phyloP scores from a whole-genome alignment of 1,140 invertebrate genomes.

The Listronotus bonariensis region DNA sequence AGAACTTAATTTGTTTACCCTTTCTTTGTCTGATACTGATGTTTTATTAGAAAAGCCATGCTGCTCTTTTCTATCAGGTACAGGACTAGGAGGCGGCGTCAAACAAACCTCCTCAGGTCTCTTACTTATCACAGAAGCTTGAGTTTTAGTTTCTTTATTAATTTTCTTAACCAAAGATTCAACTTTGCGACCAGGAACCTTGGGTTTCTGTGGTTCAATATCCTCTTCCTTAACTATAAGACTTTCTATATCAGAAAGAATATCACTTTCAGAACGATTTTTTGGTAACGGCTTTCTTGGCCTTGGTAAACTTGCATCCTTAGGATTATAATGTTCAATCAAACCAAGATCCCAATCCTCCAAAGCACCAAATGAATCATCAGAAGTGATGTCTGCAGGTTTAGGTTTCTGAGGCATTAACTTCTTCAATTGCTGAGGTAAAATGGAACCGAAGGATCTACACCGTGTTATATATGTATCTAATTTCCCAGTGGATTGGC shows the following conservation, averaged over 20 bases:
- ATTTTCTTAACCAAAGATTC: conserved; percentile 52
- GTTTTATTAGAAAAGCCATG: too few relatives aligned
- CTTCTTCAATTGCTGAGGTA: conserved; percentile 53
- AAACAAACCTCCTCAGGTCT: conserved; percentile 36
- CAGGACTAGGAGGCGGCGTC: conserved; percentile 47
- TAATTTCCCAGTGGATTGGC: conserved; percentile 44
- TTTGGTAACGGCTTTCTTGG: conserved; percentile 37
- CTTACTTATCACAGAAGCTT: conserved; percentile 3
- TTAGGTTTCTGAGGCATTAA: conserved; percentile 45
- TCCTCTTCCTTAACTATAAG: conserved; percentile 46
- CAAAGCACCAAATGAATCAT: conserved; percentile 55
- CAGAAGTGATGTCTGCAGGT: conserved; percentile 52
- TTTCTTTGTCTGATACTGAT: too few relatives aligned
- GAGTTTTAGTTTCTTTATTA: conserved; percentile 40
- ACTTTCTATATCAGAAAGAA: conserved; percentile 49
- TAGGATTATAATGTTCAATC: conserved; percentile 55
- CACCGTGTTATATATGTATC: conserved; percentile 56
- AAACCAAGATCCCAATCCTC: conserved; percentile 57
- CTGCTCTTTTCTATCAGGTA: conserved; percentile 14
- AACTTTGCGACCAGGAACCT: conserved; percentile 43
- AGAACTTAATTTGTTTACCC: too few relatives aligned
- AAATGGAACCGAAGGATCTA: conserved; percentile 55
- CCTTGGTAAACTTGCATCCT: conserved; percentile 52
- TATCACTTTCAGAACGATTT: conserved; percentile 36
- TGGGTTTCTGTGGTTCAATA: conserved; percentile 34